A percentile compares a stretch with the other conserved stretches of the same genome.
Conservation (phyloP, 2,888 invertebrate species). For the Idaea aversata region DNA sequence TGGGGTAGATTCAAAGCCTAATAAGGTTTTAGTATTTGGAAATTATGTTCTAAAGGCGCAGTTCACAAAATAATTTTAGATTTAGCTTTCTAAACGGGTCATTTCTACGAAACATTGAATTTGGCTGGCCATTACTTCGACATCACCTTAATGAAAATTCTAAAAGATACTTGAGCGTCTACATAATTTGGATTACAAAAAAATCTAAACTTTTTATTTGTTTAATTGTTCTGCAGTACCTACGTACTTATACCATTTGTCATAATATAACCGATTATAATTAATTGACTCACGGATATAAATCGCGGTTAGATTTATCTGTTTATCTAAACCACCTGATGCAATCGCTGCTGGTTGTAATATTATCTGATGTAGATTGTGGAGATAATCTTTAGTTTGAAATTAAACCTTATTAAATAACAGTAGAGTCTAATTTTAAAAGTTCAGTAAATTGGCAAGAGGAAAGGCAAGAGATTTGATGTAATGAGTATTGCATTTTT, state of each 20-base stretch:
- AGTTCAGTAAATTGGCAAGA: neutral
- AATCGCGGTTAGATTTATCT: constrained; percentile 1
- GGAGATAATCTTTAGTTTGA: neutral
- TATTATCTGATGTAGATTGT: neutral
- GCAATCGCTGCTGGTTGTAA: constrained; percentile 1
- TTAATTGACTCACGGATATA: neutral
- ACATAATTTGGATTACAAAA: too few species aligned
- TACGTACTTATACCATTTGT: neutral
- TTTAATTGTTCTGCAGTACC: neutral
- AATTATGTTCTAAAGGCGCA: too few species aligned
- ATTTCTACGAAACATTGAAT: too few species aligned
- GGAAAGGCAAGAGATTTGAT: neutral
- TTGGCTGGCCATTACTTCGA: too few species aligned
- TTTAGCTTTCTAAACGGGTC: too few species aligned
- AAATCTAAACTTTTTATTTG: neutral
- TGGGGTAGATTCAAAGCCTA: too few species aligned
- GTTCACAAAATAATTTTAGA: too few species aligned
- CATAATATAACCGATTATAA: neutral
- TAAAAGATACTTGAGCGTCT: too few species aligned
- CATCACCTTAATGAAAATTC: too few species aligned
- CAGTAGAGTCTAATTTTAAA: neutral
- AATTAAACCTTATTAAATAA: neutral
- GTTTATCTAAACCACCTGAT: neutral
- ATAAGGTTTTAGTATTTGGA: too few species aligned
- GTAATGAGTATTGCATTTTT: neutral